A percentile compares a stretch with the other conserved stretches of the same genome.
phyloP scores from a whole-genome alignment of 2,797 vertebrate genomes.

The Dallia pectoralis region DNA sequence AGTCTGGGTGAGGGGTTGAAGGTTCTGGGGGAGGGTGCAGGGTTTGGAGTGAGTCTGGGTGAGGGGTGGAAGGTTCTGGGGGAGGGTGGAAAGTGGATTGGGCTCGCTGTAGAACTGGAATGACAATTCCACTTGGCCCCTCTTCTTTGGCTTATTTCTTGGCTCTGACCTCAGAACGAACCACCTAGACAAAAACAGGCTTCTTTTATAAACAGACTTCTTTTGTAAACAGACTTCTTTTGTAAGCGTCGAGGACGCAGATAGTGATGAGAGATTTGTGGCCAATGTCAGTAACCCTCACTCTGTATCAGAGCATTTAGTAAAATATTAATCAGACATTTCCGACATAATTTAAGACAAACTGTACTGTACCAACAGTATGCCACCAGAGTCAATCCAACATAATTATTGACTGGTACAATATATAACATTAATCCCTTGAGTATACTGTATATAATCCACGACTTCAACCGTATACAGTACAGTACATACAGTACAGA shows the following conservation, averaged over 20 bases:
- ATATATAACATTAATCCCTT: not conserved
- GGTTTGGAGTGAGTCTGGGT: not conserved
- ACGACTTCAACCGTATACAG: too few relatives aligned
- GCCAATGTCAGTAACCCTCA: too few relatives aligned
- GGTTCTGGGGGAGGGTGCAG: not conserved
- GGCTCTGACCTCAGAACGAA: slow-evolving; percentile 44
- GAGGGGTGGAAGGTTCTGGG: not conserved
- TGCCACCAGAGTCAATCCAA: slow-evolving; percentile 35
- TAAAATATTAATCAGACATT: too few relatives aligned
- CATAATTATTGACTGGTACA: not conserved
- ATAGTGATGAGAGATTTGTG: too few relatives aligned
- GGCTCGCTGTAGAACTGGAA: slow-evolving; percentile 47
- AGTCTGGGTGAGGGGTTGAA: not conserved
- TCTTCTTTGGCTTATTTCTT: slow-evolving; percentile 41
- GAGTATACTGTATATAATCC: too few relatives aligned
- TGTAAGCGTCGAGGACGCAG: too few relatives aligned
- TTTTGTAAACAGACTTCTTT: not conserved
- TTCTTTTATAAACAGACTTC: not conserved
- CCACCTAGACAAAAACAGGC: slow-evolving; percentile 36
- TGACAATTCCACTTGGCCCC: slow-evolving; percentile 48
- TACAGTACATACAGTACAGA: too few relatives aligned
- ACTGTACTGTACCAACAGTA: slow-evolving; percentile 6
- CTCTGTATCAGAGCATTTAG: not conserved
- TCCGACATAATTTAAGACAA: too few relatives aligned
- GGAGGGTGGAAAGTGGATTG: not conserved